Conservation (phyloP, 1,140 invertebrate species). For the Centruroides sculpturatus region DNA sequence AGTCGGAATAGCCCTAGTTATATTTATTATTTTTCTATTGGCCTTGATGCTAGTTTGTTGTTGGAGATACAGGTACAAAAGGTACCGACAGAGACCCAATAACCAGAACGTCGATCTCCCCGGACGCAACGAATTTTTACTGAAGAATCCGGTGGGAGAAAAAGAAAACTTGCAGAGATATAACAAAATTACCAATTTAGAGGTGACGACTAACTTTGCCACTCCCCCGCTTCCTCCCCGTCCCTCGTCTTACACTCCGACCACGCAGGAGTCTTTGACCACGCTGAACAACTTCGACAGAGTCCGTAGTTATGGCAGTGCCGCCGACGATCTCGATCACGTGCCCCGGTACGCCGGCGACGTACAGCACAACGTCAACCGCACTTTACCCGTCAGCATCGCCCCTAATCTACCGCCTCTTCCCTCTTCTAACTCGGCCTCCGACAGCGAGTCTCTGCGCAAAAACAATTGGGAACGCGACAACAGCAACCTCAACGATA, state of each 20-base stretch:
- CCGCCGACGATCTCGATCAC: conserved; percentile 79
- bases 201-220: conserved; percentile 25
- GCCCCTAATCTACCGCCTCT: conserved; percentile 29
- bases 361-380: conserved; percentile 42
- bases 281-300: conserved; percentile 57
- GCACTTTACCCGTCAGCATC: conserved; percentile 23
- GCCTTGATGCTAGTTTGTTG: conserved; percentile 23
- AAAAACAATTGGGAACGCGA: conserved; percentile 24
- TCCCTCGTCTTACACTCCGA: conserved; percentile 59
- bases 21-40: conserved; percentile 39
- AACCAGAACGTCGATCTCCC: conserved; percentile 7
- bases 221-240: conserved; percentile 47
- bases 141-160: conserved; percentile 29
- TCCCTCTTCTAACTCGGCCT: conserved; percentile 8
- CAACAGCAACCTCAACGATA: conserved; percentile 18
- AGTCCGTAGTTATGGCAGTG: conserved; percentile 76
- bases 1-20: conserved; percentile 43
- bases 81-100: conserved; percentile 6
- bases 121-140: conserved; percentile 19
- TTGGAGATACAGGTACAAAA: conserved; percentile 10
- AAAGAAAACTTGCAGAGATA: conserved; percentile 9
- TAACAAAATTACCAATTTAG: conserved; percentile 12
- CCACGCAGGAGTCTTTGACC: conserved; percentile 46
- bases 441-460: conserved; percentile 10
- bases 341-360: conserved; percentile 50